A percentile compares a stretch with the other conserved stretches of the same genome.
Conservation (phyloP, 2,113 vertebrate genomes). For the Patagioenas fasciata region DNA sequence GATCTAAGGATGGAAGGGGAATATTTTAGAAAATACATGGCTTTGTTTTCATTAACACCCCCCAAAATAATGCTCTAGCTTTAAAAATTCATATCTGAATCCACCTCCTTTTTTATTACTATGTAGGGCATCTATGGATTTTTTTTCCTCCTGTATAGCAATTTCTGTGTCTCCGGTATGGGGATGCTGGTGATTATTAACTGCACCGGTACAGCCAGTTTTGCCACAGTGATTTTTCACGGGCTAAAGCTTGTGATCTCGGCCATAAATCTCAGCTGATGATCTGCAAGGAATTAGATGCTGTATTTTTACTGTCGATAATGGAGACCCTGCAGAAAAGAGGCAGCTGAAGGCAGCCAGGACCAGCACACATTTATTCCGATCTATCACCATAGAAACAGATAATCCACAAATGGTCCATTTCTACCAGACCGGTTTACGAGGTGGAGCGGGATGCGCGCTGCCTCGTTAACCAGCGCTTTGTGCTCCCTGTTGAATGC, state of each 20-base stretch:
- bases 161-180: background rate
- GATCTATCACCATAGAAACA: constrained; percentile 61
- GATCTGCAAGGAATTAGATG: background rate
- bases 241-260: background rate
- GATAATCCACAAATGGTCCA: background rate
- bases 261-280: background rate
- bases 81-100: background rate
- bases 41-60: background rate
- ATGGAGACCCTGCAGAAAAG: constrained; percentile 7
- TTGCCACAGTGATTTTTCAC: background rate
- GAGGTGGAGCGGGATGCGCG: background rate
- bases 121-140: background rate
- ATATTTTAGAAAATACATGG: background rate
- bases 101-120: background rate
- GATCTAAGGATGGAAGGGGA: background rate
- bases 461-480: background rate
- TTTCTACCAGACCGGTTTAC: background rate
- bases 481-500: rapidly evolving
- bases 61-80: background rate
- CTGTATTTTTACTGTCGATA: background rate
- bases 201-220: background rate
- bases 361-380: background rate
- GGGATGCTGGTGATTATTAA: background rate
- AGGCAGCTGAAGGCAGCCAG: background rate
- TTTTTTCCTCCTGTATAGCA: background rate